Evolutionary conservation across 2,888 invertebrate species (phyloP), one percentile per base, ranked within the genome.

Genomic region (Heteromyza rotundicornis): DNA sequence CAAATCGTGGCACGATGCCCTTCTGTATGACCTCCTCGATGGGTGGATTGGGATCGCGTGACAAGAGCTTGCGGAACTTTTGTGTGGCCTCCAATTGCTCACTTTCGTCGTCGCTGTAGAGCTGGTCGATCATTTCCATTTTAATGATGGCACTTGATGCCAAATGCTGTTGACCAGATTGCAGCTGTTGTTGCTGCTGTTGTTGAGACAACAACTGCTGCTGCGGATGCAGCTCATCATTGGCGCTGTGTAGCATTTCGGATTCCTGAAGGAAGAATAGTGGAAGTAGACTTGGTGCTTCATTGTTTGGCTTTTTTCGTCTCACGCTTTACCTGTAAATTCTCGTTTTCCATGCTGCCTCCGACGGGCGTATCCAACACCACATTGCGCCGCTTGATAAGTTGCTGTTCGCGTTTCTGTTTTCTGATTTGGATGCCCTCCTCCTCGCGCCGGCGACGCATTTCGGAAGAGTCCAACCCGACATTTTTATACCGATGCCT

Each of bases 1-100:
- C 96, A 86, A 98, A 96, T 84, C 90, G 89, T 36, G 96, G 96
- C 68, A 98, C 94, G 79, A 98, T 94, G 73, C 96, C 97, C 63
- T 95, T 93, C 71, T 90, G 87, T 79, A 98, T 96, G 49, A 98
- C 97, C 86, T 96, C 96, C 84, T 97, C 95, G 72, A 98, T 98
- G 2, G 97, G 98, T 59, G 98, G 98, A 86, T 96, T 95, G 2
- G 97, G 96, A 84, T 98, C 97, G 81, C 92, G 88, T 70, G 96
- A 96, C 58, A 98, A 85, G 56, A 98, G 86, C 85, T 96, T 97
- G 63, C 98, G 87, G 84, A 97, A 96, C 80, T 92, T 94, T 81
- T 96, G 96, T 64, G 95, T 95, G 3, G 96, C 95, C 75, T 86
- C 85, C 66, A 96, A 86, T 82, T 96, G 95, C 72, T 92, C 90